Evolutionary conservation across 2,113 vertebrate genomes (phyloP).

Genomic region (Leptobrachium ailaonicum): DNA sequence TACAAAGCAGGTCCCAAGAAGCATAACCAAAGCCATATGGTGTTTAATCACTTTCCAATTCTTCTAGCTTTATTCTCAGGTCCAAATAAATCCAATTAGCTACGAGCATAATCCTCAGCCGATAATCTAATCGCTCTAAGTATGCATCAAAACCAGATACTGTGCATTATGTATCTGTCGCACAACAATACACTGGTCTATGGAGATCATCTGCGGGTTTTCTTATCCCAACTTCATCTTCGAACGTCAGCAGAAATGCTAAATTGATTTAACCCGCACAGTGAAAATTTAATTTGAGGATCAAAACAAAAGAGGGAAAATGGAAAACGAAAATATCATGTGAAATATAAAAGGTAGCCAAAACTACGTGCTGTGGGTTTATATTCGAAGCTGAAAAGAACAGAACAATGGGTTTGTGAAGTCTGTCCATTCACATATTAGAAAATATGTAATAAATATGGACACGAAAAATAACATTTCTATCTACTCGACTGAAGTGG

Average conservation of each 20-base stretch:
- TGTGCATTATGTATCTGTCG: background rate
- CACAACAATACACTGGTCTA: background rate
- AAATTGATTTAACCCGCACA: background rate
- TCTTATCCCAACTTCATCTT: background rate
- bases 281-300: background rate
- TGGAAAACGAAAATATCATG: background rate
- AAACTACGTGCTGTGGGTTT: background rate
- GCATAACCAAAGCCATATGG: conserved; percentile 41
- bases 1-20: conserved; percentile 42
- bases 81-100: conserved; percentile 48
- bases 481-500: too few relatives aligned
- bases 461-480: too few relatives aligned
- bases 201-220: background rate
- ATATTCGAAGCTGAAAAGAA: too few relatives aligned
- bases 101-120: conserved; percentile 30
- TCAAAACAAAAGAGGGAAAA: background rate
- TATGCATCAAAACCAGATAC: conserved; percentile 27
- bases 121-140: conserved; percentile 43
- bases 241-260: background rate
- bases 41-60: conserved; percentile 49
- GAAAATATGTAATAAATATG: too few relatives aligned
- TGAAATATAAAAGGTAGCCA: background rate
- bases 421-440: too few relatives aligned
- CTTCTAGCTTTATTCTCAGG: conserved; percentile 36
- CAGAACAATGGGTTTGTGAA: too few relatives aligned